These are phyloP conservation scores for Gymnosoma rotundatum DNA, from an alignment of 2,888 invertebrate species.

Conservation along the genomic window DNA sequence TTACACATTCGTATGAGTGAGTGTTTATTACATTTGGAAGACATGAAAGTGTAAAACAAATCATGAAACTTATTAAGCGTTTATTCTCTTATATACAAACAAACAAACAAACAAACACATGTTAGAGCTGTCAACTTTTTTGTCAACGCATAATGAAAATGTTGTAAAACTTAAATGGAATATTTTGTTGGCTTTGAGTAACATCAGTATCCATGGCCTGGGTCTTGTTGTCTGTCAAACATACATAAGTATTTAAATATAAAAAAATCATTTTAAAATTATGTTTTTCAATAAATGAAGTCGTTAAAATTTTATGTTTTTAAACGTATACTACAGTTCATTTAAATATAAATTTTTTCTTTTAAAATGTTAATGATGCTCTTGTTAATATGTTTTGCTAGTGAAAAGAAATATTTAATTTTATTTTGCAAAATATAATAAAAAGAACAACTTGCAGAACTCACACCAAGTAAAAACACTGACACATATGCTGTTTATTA, in stretches of 20 bases:
- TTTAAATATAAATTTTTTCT: constrained; percentile 14
- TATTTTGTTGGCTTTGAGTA: constrained; percentile 31
- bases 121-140: constrained; percentile 60
- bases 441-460: constrained; percentile 52
- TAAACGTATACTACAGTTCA: constrained; percentile 40
- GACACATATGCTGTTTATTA: neutral
- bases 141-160: constrained; percentile 71
- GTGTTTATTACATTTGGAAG: constrained; percentile 37
- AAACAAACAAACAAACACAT: constrained; percentile 27
- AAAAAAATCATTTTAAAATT: constrained; percentile 30
- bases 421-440: constrained; percentile 23
- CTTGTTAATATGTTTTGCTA: constrained; percentile 75
- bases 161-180: constrained; percentile 58
- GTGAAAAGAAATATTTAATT: constrained; percentile 49
- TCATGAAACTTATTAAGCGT: constrained; percentile 40
- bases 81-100: neutral
- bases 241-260: neutral
- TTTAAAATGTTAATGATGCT: constrained; percentile 77
- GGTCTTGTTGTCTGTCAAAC: too few species aligned
- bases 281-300: constrained; percentile 79
- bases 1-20: constrained; percentile 25
- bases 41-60: constrained; percentile 49
- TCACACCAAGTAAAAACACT: constrained; percentile 36
- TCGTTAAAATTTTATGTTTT: constrained; percentile 76
- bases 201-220: neutral